A percentile compares a stretch with the other conserved stretches of the same genome.
Conservation (phyloP, 2,797 vertebrate genomes). For the Sebastes nivosus region DNA sequence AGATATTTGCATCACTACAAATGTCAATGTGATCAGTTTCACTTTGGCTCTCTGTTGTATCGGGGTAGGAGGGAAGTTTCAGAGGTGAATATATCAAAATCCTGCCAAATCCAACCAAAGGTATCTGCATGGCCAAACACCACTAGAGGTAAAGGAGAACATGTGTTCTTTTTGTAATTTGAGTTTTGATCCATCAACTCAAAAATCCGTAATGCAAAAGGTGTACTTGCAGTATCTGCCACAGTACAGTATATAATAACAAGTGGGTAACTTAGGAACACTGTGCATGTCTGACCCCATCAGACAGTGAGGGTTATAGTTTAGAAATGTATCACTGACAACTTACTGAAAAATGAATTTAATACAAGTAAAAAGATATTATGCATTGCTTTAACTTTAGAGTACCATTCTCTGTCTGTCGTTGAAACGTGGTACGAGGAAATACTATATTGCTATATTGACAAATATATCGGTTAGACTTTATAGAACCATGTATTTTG, state of each 20-base stretch:
- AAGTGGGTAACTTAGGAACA: constrained; percentile 55
- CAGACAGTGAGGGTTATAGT: constrained; percentile 54
- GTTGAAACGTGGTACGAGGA: constrained; percentile 57
- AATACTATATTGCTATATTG: constrained; percentile 68
- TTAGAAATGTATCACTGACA: constrained; percentile 70
- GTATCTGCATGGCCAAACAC: constrained; percentile 40
- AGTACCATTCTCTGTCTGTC: constrained; percentile 61
- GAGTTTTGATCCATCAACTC: constrained; percentile 24
- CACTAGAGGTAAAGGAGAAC: constrained; percentile 11
- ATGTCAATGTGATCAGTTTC: neutral
- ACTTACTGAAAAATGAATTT: constrained; percentile 60
- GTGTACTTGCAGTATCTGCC: constrained; percentile 51
- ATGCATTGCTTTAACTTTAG: constrained; percentile 66
- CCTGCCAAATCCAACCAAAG: constrained; percentile 18
- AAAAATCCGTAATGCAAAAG: constrained; percentile 46
- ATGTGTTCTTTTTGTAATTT: neutral
- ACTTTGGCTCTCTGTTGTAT: neutral
- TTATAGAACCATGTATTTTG: constrained; percentile 75
- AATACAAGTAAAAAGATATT: constrained; percentile 57
- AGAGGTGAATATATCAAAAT: constrained; percentile 1
- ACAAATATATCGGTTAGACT: constrained; percentile 68
- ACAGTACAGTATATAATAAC: constrained; percentile 15
- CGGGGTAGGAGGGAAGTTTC: neutral
- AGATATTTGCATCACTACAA: neutral
- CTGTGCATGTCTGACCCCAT: constrained; percentile 56